A percentile compares a stretch with the other conserved stretches of the same genome.
Evolutionary conservation across 2,888 invertebrate species (phyloP).

Genomic region (Epirrita christyi): DNA sequence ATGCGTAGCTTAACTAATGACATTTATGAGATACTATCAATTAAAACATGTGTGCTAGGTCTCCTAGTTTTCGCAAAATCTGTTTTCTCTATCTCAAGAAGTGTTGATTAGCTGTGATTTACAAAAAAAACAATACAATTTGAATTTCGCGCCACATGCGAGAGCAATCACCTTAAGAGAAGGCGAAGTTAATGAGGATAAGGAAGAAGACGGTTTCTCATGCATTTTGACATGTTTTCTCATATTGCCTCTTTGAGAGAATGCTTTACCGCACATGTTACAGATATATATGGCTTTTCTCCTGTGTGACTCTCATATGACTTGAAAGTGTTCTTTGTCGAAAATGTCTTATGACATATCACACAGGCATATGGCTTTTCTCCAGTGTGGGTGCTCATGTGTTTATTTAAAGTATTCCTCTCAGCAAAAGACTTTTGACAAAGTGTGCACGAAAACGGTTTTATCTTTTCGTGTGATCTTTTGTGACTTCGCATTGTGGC

Average conservation of each 20-base stretch:
- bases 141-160: too few relatives aligned
- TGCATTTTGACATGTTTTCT: not conserved
- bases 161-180: too few relatives aligned
- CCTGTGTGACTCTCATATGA: not conserved
- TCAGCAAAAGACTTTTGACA: not conserved
- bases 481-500: not conserved
- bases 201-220: not conserved
- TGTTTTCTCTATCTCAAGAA: too few relatives aligned
- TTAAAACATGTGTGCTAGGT: too few relatives aligned
- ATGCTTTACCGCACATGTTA: not conserved
- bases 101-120: too few relatives aligned
- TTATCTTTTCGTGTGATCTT: not conserved
- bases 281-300: not conserved
- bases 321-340: not conserved
- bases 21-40: too few relatives aligned
- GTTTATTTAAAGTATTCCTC: not conserved
- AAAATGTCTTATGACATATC: not conserved
- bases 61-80: too few relatives aligned
- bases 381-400: not conserved
- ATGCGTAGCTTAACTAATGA: too few relatives aligned
- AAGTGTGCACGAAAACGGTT: not conserved
- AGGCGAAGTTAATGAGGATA: too few relatives aligned
- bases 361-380: constrained; percentile 6
- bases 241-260: not conserved
- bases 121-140: too few relatives aligned